A percentile compares a stretch with the other conserved stretches of the same genome.
Conservation (phyloP, 2,113 vertebrate species). For the Oxygymnocypris stewartii region DNA sequence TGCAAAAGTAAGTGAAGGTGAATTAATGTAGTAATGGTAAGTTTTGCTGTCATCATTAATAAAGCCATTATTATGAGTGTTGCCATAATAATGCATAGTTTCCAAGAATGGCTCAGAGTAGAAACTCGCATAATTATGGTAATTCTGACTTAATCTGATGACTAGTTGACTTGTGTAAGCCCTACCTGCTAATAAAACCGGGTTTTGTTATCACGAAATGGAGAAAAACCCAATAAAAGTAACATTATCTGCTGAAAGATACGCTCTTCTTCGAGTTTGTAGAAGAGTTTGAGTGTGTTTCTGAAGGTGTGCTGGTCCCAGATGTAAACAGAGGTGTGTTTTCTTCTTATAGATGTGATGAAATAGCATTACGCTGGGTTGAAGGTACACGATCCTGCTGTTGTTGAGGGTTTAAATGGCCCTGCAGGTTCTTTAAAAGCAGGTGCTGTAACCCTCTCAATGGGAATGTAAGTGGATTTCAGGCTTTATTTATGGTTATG, state of each 20-base stretch:
- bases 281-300: too few species aligned
- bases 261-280: background rate
- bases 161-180: background rate
- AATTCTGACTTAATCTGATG: background rate
- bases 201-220: background rate
- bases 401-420: background rate
- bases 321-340: background rate
- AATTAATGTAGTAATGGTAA: background rate
- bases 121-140: background rate
- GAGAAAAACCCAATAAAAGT: background rate
- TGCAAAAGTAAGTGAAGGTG: background rate
- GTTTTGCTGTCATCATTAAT: background rate
- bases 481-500: constrained; percentile 7
- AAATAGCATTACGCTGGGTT: background rate
- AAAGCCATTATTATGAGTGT: background rate
- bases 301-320: background rate
- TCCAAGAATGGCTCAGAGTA: background rate
- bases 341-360: background rate
- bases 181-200: background rate
- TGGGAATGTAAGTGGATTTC: constrained; percentile 27
- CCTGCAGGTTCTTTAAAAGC: background rate
- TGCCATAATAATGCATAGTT: background rate
- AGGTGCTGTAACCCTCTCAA: constrained; percentile 12
- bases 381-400: background rate
- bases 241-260: background rate